These are phyloP conservation scores for Pantherophis guttatus DNA, from an alignment of 2,113 vertebrate species.

Conservation along the genomic window DNA sequence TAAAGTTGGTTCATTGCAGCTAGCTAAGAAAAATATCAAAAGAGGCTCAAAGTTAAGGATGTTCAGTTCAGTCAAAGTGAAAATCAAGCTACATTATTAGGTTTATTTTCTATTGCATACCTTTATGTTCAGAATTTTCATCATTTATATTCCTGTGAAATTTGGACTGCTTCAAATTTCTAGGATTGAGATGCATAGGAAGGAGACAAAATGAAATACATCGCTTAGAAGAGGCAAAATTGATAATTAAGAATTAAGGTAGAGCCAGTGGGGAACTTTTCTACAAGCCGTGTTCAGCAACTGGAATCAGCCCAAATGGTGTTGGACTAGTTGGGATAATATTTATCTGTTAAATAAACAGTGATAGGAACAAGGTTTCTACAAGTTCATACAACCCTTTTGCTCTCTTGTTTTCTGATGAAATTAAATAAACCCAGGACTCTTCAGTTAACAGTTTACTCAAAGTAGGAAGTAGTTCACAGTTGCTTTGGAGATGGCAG, in stretches of 20 bases:
- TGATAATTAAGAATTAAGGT: background rate
- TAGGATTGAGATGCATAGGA: background rate
- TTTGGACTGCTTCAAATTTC: background rate
- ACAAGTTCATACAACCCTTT: background rate
- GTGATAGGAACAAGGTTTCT: background rate
- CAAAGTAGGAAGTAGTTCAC: background rate
- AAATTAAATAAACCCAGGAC: background rate
- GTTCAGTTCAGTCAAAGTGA: background rate
- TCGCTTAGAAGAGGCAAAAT: background rate
- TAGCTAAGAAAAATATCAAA: conserved; percentile 19
- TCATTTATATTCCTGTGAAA: background rate
- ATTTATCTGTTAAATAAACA: background rate
- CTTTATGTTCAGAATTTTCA: background rate
- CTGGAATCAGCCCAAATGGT: background rate
- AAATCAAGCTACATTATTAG: background rate
- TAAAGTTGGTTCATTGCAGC: conserved; percentile 13
- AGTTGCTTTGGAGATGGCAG: background rate
- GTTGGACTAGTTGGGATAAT: background rate
- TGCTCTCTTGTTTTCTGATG: background rate
- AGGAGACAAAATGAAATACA: background rate
- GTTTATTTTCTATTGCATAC: background rate
- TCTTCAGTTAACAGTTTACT: background rate
- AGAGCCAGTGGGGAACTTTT: background rate
- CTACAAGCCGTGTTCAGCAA: background rate
- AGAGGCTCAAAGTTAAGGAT: background rate